These are phyloP conservation scores for Pelosia muscerda DNA, from an alignment of 2,888 invertebrate species.

Conservation along the genomic window DNA sequence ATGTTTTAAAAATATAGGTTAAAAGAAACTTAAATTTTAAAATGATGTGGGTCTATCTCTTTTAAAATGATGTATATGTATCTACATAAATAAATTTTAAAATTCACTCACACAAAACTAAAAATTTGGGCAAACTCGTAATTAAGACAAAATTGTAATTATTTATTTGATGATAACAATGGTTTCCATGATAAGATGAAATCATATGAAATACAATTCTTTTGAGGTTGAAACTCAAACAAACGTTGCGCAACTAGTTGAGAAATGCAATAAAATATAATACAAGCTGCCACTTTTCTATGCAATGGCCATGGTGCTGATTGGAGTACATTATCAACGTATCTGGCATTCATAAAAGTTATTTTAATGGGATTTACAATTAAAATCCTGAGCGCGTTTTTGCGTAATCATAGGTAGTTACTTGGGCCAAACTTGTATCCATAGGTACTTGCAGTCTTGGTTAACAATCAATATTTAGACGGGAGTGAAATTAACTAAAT, in stretches of 20 bases:
- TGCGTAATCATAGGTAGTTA: neutral
- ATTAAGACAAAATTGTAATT: neutral
- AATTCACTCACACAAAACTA: no score
- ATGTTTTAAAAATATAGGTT: no score
- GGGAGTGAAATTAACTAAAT: no score
- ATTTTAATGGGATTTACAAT: conserved; percentile 26
- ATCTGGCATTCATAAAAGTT: conserved; percentile 13
- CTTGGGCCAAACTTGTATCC: no score
- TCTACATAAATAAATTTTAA: no score
- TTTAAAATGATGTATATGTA: no score
- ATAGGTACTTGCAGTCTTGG: neutral
- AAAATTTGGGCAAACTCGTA: no score
- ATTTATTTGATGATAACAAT: neutral
- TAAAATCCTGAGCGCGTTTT: neutral
- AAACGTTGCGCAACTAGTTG: neutral
- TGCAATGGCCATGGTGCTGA: neutral
- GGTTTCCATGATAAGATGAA: neutral
- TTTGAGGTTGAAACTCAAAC: neutral
- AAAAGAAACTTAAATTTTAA: no score
- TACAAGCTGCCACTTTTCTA: conserved; percentile 2
- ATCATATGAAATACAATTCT: neutral
- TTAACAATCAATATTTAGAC: neutral
- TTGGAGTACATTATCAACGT: neutral
- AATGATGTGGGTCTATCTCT: no score
- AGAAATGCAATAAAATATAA: conserved; percentile 1